phyloP scores from a whole-genome alignment of 2,888 invertebrate genomes.

The Mythimna loreyi region DNA sequence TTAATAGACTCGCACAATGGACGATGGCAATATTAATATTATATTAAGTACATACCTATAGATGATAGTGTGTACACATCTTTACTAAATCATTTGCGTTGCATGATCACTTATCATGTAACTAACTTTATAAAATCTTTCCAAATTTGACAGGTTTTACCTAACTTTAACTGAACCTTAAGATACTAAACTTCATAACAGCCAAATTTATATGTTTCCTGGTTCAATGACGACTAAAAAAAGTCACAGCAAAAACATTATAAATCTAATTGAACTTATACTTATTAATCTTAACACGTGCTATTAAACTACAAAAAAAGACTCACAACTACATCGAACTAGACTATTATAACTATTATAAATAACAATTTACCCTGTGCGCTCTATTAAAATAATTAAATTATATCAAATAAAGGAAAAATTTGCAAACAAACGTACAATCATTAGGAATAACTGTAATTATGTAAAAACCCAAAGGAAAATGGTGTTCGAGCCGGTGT shows the following conservation, averaged over 20 bases:
- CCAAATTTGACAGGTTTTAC: neutral
- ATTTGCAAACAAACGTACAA: slow-evolving; percentile 49
- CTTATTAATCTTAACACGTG: slow-evolving; percentile 2
- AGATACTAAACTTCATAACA: neutral
- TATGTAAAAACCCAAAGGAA: slow-evolving; percentile 65
- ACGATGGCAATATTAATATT: no score
- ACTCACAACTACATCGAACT: neutral
- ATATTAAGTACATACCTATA: no score
- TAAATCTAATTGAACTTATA: neutral
- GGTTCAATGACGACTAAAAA: no score
- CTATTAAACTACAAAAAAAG: neutral
- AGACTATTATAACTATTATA: neutral
- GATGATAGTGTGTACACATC: neutral
- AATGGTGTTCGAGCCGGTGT: slow-evolving; percentile 64
- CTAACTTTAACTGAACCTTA: neutral
- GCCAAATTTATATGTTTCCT: no score
- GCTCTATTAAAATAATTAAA: slow-evolving; percentile 49
- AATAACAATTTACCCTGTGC: slow-evolving; percentile 50
- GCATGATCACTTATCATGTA: no score
- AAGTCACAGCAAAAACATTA: no score
- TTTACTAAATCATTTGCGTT: neutral
- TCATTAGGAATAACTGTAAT: slow-evolving; percentile 57
- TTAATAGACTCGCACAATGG: no score
- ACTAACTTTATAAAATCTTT: neutral
- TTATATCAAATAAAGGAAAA: slow-evolving; percentile 59